Percentiles rank a stretch among this genome's conserved stretches.
phyloP scores from a whole-genome alignment of 2,113 vertebrate species.

The Semicossyphus pulcher region DNA sequence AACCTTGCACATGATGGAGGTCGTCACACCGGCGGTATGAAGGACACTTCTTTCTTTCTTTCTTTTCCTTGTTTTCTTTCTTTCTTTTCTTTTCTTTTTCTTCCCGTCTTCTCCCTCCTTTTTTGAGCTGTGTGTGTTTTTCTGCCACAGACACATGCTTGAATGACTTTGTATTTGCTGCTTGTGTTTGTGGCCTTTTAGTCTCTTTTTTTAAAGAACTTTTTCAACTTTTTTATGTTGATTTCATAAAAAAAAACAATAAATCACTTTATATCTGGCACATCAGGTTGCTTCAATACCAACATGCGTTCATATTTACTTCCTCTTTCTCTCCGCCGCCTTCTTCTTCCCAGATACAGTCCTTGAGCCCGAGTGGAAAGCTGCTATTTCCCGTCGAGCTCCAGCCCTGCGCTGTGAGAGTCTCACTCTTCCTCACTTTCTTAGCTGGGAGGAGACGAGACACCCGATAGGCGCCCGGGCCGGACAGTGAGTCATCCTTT shows the following conservation, averaged over 20 bases:
- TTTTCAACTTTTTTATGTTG: too few relatives aligned
- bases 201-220: neutral
- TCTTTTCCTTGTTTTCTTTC: neutral
- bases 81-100: neutral
- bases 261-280: too few relatives aligned
- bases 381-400: constrained; percentile 54
- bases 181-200: neutral
- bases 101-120: neutral
- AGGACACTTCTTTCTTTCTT: neutral
- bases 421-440: constrained; percentile 56
- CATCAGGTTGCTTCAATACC: neutral
- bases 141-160: neutral
- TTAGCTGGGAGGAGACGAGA: constrained; percentile 54
- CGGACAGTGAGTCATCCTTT: constrained; percentile 72
- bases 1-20: constrained; percentile 78
- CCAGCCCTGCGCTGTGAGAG: constrained; percentile 25
- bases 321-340: neutral
- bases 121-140: neutral
- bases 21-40: constrained; percentile 24
- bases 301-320: too few relatives aligned
- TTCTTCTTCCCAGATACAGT: neutral
- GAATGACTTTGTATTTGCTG: neutral
- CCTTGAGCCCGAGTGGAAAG: constrained; percentile 48
- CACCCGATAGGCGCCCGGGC: constrained; percentile 57
- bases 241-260: too few relatives aligned